Evolutionary conservation across 2,113 vertebrate species (phyloP).

Genomic region (Ursus arctos): DNA sequence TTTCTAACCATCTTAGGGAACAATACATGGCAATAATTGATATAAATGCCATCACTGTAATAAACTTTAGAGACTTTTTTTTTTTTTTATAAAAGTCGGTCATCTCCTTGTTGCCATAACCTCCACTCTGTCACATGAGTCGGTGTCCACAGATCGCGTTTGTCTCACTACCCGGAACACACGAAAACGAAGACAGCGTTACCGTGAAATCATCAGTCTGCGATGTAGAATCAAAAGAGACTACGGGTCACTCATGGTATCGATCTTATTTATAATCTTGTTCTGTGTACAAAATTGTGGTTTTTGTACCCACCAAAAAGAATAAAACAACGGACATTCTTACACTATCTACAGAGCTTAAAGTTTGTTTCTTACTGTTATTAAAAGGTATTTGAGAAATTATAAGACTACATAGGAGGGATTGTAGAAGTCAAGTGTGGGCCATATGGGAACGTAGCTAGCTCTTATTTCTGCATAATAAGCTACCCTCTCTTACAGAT

Average conservation of each 20-base stretch:
- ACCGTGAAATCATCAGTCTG: constrained; percentile 86
- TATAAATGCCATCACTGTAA: constrained; percentile 97
- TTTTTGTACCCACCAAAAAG: constrained; percentile 93
- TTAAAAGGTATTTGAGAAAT: constrained; percentile 73
- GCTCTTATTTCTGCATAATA: constrained; percentile 50
- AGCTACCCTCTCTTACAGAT: constrained; percentile 40
- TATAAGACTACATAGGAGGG: constrained; percentile 22
- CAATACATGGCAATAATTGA: constrained; percentile 99
- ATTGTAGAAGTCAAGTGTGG: background rate
- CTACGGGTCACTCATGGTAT: constrained; percentile 89
- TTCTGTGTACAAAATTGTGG: constrained; percentile 92
- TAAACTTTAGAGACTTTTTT: constrained; percentile 90
- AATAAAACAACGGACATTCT: constrained; percentile 91
- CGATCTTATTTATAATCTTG: constrained; percentile 91
- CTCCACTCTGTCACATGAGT: constrained; percentile 88
- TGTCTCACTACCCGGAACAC: constrained; percentile 91
- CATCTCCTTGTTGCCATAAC: constrained; percentile 89
- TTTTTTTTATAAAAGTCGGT: constrained; percentile 90
- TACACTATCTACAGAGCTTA: constrained; percentile 88
- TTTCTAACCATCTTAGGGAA: constrained; percentile 99
- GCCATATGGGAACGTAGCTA: constrained; percentile 52
- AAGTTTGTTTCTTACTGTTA: constrained; percentile 86
- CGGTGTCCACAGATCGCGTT: constrained; percentile 88
- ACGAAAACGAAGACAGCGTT: constrained; percentile 84
- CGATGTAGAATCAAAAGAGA: constrained; percentile 89